Percentiles rank a stretch among this genome's conserved stretches.
These are phyloP conservation scores for Ennomos fuscantarius DNA, from an alignment of 2,888 invertebrate genomes.

Conservation along the genomic window DNA sequence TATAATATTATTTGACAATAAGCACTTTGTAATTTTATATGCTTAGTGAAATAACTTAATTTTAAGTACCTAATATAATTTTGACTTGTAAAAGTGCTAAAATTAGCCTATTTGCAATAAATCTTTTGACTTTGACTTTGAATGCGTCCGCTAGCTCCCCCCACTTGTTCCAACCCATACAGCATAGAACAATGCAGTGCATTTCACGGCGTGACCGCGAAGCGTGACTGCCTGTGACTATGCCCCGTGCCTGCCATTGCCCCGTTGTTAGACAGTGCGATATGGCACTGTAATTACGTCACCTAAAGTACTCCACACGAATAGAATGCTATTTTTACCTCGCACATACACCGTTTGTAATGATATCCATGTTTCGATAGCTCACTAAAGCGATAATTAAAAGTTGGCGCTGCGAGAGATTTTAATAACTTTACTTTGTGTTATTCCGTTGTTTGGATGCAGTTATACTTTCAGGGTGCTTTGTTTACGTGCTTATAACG, in stretches of 20 bases:
- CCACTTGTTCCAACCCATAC: slow-evolving; percentile 41
- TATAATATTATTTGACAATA: too few species aligned
- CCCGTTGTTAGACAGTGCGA: slow-evolving; percentile 46
- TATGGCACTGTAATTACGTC: slow-evolving; percentile 47
- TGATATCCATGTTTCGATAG: slow-evolving; percentile 24
- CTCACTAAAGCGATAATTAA: slow-evolving; percentile 30
- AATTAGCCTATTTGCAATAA: too few species aligned
- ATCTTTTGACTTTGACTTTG: too few species aligned
- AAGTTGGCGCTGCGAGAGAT: slow-evolving; percentile 24
- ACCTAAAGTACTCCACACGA: slow-evolving; percentile 37
- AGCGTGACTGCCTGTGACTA: slow-evolving; percentile 61
- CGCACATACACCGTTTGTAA: slow-evolving; percentile 1
- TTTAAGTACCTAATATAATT: too few species aligned
- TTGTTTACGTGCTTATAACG: slow-evolving; percentile 14
- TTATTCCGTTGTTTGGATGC: slow-evolving; percentile 17
- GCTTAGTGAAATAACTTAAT: too few species aligned
- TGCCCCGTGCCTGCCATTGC: slow-evolving; percentile 31
- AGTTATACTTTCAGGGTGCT: slow-evolving; percentile 20
- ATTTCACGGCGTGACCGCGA: slow-evolving; percentile 66
- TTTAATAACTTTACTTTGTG: slow-evolving; percentile 31
- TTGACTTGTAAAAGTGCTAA: too few species aligned
- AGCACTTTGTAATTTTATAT: too few species aligned
- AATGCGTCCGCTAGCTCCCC: slow-evolving; percentile 9
- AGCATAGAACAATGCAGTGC: slow-evolving; percentile 64
- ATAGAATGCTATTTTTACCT: slow-evolving; percentile 29